Base-by-base conservation (phyloP, 1,140 invertebrate species). In the Lanistes nyassanus region DNA sequence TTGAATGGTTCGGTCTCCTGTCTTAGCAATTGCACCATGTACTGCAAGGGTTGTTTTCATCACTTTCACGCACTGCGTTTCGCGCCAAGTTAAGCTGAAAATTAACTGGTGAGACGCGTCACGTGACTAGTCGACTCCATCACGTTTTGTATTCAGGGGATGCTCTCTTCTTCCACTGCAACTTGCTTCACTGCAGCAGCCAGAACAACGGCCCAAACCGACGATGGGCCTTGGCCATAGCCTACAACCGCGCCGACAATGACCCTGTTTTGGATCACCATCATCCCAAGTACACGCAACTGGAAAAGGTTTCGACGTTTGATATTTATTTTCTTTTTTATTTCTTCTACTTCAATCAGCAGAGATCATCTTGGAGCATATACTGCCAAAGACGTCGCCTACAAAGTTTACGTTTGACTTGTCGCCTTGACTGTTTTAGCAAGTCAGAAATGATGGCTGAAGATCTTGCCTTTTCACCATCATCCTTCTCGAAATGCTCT, bases 101-200 rank as follows among this genome's bases (percentile, higher is more conserved):
- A 2, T 6, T 66, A 36, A 36, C 7, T 68, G 36, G 19, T 47
- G 9, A 16, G 42, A 13, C 2, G 19, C 19, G 9, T 47, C 2
- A 47, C 9, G 42, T 47, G 42, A 13, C 0, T 47, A 16, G 5
- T 13, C 0, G 42, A 1, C 19, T 6, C 19, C 19, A 16, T 39
- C 37, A 23, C 23, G 4, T 29, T 34, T 42, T 21, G 47, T 53
- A 0, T 74, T 39, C 77, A 81, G 85, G 85, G 21, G 85, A 86
- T 73, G 84, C 78, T 51, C 64, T 85, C 31, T 85, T 84, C 74
- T 85, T 85, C 69, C 83, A 86, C 74, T 81, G 73, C 65, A 86
- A 86, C 69, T 53, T 85, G 37, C 65, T 86, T 9, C 85, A 86
- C 79, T 78, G 58, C 66, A 84, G 83, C 64, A 77, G 81, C 19